A percentile compares a stretch with the other conserved stretches of the same genome.
phyloP scores from a whole-genome alignment of 1,140 invertebrate genomes.

The Drosophila kohkoa region DNA sequence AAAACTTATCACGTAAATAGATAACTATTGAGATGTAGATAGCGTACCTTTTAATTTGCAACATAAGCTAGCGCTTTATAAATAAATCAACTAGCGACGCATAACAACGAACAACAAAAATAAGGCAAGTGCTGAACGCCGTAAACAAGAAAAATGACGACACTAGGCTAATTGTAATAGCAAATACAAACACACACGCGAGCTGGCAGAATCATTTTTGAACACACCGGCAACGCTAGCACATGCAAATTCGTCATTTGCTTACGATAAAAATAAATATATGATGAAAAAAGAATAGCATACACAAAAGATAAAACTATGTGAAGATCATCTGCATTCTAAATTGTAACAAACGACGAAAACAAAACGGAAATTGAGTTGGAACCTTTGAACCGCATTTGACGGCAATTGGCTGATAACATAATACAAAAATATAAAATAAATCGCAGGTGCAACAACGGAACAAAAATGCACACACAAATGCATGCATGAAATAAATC shows the following conservation, averaged over 20 bases:
- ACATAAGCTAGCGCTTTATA: neutral
- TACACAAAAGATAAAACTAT: neutral
- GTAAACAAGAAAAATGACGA: too few relatives aligned
- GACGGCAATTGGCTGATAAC: conserved; percentile 47
- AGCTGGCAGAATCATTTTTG: neutral
- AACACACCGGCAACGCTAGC: neutral
- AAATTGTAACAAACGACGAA: neutral
- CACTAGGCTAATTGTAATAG: neutral
- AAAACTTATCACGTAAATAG: conserved; percentile 12
- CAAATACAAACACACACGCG: neutral
- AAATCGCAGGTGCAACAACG: conserved; percentile 23
- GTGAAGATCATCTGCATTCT: neutral
- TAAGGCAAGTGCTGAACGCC: too few relatives aligned
- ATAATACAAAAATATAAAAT: conserved; percentile 46
- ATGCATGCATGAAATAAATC: neutral
- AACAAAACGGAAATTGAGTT: neutral
- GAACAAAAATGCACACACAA: neutral
- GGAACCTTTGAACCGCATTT: neutral
- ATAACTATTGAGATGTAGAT: conserved; percentile 21
- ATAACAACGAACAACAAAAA: neutral
- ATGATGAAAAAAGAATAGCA: neutral
- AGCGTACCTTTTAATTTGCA: conserved; percentile 16
- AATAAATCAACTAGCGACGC: neutral
- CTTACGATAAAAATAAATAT: conserved; percentile 1
- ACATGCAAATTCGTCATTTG: neutral